phyloP scores from a whole-genome alignment of 2,888 invertebrate genomes.

The Nesidiocoris tenuis region DNA sequence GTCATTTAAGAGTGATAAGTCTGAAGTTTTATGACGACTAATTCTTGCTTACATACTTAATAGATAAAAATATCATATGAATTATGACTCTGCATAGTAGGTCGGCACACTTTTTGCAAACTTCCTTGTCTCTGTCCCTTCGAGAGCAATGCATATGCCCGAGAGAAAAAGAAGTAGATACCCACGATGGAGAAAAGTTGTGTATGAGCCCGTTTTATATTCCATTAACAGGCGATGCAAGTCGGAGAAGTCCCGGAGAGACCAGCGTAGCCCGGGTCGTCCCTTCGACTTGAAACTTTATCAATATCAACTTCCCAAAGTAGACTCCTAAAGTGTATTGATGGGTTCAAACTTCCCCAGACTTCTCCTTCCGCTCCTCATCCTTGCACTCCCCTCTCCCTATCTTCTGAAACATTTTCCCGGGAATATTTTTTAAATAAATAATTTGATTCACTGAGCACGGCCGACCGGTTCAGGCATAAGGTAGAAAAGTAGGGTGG shows the following conservation, averaged over 20 bases:
- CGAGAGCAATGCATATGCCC: too few relatives aligned
- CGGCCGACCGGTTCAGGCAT: background rate
- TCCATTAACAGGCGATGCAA: slow-evolving; percentile 23
- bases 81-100: too few relatives aligned
- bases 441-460: slow-evolving; percentile 37
- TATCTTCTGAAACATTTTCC: slow-evolving; percentile 2
- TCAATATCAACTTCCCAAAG: slow-evolving; percentile 40
- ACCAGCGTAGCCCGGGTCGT: background rate
- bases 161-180: background rate
- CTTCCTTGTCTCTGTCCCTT: too few relatives aligned
- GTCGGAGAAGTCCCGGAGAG: background rate
- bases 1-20: too few relatives aligned
- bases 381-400: slow-evolving; percentile 1
- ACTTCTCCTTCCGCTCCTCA: slow-evolving; percentile 9
- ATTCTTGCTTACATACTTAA: too few relatives aligned
- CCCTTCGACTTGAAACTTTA: slow-evolving; percentile 27
- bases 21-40: too few relatives aligned
- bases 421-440: slow-evolving; percentile 36
- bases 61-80: too few relatives aligned
- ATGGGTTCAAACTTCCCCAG: slow-evolving; percentile 11
- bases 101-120: too few relatives aligned
- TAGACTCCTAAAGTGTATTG: slow-evolving; percentile 35
- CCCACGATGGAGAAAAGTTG: slow-evolving; percentile 17
- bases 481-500: background rate
- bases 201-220: slow-evolving; percentile 31